Evolutionary conservation across 2,888 invertebrate genomes (phyloP).

Genomic region (Plutella xylostella): DNA sequence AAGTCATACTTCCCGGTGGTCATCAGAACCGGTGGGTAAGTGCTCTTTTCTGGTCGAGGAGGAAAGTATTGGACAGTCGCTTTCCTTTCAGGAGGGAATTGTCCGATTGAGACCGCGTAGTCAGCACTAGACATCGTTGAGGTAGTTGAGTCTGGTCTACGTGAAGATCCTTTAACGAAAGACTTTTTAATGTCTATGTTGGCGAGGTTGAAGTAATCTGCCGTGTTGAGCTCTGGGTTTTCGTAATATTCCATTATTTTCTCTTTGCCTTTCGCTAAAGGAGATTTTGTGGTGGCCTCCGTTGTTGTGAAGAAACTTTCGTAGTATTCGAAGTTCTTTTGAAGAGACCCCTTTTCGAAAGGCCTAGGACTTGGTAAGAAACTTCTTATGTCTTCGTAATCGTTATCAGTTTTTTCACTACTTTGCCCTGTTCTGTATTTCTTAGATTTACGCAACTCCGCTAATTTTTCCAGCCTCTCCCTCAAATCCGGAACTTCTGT

Average conservation of each 20-base stretch:
- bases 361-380: too few relatives aligned
- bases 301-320: too few relatives aligned
- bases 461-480: constrained; percentile 49
- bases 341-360: too few relatives aligned
- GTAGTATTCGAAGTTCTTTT: too few relatives aligned
- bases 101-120: background rate
- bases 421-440: constrained; percentile 40
- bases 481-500: constrained; percentile 42
- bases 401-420: constrained; percentile 25
- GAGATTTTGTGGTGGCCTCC: background rate
- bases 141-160: too few relatives aligned
- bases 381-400: constrained; percentile 14
- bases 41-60: too few relatives aligned
- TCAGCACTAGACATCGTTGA: background rate
- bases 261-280: constrained; percentile 1
- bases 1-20: too few relatives aligned
- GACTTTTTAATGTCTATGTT: background rate
- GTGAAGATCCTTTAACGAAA: background rate
- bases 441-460: constrained; percentile 50
- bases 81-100: constrained; percentile 29
- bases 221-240: background rate
- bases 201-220: background rate
- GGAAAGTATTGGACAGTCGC: constrained; percentile 56
- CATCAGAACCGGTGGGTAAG: too few relatives aligned
- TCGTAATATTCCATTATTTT: constrained; percentile 19